Evolutionary conservation across 1,140 invertebrate species (phyloP), one percentile per base, ranked within the genome.

Genomic region (Lordiphosa clarofinis): DNA sequence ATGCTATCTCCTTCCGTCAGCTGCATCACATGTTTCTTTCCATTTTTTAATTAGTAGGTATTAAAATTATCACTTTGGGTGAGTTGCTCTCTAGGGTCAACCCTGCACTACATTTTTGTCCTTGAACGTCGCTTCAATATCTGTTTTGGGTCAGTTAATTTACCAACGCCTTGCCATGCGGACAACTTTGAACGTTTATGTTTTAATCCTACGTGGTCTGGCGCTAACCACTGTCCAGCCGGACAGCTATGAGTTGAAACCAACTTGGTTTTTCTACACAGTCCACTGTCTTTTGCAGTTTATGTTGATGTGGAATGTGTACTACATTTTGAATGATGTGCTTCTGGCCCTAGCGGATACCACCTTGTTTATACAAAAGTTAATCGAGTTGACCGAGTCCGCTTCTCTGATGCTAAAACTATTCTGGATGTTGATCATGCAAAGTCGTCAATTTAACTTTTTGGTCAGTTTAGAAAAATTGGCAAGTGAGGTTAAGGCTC

Each of bases 351-450:
- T 49, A 3, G 33, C 33, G 13, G 47, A 37, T 28, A 49, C 35
- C 4, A 49, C 47, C 10, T 1, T 46, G 4, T 46, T 46, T 10
- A 46, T 49, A 19, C n/a, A 49, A n/a, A 49, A 49, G 19, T 37
- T 53, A 4, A 33, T 53, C 13, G 50, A 21, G 9, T 11, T 53
- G 9, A 15, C 38, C 5, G 50, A 39, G 6, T 21, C 38, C 5
- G 28, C 19, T n/a, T 28, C 50, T 0, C 24, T 53, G 2, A 15
- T 53, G 21, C 13, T 53, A 15, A 39, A 31, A 21, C 36, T 53
- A 1, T 4, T 21, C 1, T 53, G 38, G 50, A 40, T 42, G 28
- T 10, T 33, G 0, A 24, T 15, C 3, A 39, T 40, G 50, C 50
- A 53, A 19, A 15, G 19, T 5, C n/a, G 33, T 19, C 38, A 33